phyloP scores from a whole-genome alignment of 2,113 vertebrate genomes.

The Puffinus mauretanicus region DNA sequence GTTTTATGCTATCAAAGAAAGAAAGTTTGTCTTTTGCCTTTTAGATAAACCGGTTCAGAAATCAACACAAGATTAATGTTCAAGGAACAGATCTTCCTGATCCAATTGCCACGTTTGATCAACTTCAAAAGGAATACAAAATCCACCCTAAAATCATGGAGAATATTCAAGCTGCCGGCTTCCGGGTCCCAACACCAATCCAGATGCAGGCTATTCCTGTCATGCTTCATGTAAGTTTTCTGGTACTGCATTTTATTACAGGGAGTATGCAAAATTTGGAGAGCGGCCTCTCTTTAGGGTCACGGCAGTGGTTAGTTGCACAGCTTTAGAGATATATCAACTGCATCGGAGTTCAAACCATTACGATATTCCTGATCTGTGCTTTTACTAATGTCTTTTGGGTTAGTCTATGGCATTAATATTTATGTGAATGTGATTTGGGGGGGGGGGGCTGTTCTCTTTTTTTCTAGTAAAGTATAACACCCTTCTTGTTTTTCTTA shows the following conservation, averaged over 20 bases:
- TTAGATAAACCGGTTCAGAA: conserved; percentile 85
- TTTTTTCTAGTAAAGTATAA: neutral
- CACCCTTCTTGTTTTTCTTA: neutral
- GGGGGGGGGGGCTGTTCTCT: too few relatives aligned
- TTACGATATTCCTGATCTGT: neutral
- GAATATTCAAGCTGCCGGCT: conserved; percentile 84
- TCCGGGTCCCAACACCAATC: conserved; percentile 84
- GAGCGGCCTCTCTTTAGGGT: neutral
- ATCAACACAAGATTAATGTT: conserved; percentile 85
- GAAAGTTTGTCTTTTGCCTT: neutral
- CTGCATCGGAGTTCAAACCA: neutral
- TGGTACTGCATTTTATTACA: accelerated
- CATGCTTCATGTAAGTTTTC: conserved; percentile 88
- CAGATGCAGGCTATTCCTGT: conserved; percentile 96
- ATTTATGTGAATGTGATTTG: neutral
- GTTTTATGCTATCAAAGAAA: neutral
- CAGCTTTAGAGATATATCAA: accelerated
- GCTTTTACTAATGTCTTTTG: neutral
- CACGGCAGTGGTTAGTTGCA: accelerated
- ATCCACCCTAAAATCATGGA: conserved; percentile 83
- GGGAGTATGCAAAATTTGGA: accelerated
- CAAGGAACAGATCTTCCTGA: conserved; percentile 91
- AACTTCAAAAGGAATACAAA: conserved; percentile 86
- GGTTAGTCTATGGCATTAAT: neutral
- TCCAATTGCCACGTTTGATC: conserved; percentile 85